Base-by-base conservation (phyloP, 2,797 vertebrate species). In the Percopsis omiscomaycus region DNA sequence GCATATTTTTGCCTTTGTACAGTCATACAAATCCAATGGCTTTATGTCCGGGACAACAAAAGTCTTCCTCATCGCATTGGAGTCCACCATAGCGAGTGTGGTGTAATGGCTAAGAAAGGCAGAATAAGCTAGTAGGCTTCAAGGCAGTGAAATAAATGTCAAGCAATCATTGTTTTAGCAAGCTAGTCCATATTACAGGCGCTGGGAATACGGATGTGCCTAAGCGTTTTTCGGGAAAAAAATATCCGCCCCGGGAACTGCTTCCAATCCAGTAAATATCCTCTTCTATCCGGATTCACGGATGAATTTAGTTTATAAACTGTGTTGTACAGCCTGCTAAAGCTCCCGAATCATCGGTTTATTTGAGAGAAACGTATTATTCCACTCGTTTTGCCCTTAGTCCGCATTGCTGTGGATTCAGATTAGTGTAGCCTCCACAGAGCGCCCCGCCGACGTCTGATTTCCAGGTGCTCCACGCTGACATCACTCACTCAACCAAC, bases 41-140 rank as follows among this genome's bases (percentile, higher is more conserved):
- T 94, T 95, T 79, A 96, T 91, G 89, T 96, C 95, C 79, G 95
- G 94, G 74, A 96, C 93, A 80, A 94, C 91, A 81, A 94, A 95
- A 82, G 94, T 95, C 91, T 93, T 95, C 89, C 90, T 94, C 91
- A 88, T 91, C 58, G 91, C 91, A 78, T 88, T 89, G 11, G 91
- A 91, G 89, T 96, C 95, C 89, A 94, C 94, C 95, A 95, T 95
- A 87, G 87, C 90, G 86, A 83, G 77, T 82, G 59, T 62, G 70
- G 61, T 55, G 64, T 76, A 73, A 79, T 77, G 58, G 58, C 22
- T 79, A 73, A 55, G 22, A 54, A 46, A 68, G 62, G 73, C 55
- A 49, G 14, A 66, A 70, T 47, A 64, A 61, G 69, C 45, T 45
- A 82, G 68, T 49, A 68, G 56, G 61, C 68, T 68, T 62, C 60